phyloP scores from a whole-genome alignment of 2,113 vertebrate genomes.

The Ictalurus punctatus region DNA sequence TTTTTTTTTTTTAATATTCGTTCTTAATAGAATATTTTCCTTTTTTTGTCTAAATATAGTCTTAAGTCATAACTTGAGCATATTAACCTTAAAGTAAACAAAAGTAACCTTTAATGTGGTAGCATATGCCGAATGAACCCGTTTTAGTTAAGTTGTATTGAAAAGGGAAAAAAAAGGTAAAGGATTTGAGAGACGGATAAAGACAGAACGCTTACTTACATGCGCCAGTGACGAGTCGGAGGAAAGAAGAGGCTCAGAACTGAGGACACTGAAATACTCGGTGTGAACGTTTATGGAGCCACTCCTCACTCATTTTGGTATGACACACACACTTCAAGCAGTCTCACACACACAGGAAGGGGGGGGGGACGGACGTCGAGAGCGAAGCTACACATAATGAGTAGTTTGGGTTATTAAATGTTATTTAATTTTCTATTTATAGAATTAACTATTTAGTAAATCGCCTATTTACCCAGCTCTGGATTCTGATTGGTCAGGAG shows the following conservation, averaged over 20 bases:
- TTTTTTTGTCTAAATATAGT: neutral
- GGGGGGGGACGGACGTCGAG: neutral
- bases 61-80: neutral
- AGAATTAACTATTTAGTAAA: neutral
- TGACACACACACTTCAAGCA: neutral
- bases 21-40: neutral
- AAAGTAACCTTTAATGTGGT: neutral
- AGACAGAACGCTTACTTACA: slow-evolving; percentile 16
- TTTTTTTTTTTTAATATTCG: neutral
- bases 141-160: neutral
- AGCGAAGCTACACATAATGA: neutral
- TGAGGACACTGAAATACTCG: neutral
- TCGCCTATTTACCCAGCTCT: neutral
- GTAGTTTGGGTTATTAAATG: neutral
- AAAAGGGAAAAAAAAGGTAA: neutral
- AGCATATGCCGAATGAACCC: neutral
- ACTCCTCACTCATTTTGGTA: slow-evolving; percentile 27
- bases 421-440: neutral
- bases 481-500: neutral
- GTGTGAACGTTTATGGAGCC: slow-evolving; percentile 4
- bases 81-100: neutral
- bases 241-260: neutral
- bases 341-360: neutral
- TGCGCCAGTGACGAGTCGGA: neutral
- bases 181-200: neutral